Conservation (phyloP, 2,797 vertebrate species). For the Pachyuromys duprasi region DNA sequence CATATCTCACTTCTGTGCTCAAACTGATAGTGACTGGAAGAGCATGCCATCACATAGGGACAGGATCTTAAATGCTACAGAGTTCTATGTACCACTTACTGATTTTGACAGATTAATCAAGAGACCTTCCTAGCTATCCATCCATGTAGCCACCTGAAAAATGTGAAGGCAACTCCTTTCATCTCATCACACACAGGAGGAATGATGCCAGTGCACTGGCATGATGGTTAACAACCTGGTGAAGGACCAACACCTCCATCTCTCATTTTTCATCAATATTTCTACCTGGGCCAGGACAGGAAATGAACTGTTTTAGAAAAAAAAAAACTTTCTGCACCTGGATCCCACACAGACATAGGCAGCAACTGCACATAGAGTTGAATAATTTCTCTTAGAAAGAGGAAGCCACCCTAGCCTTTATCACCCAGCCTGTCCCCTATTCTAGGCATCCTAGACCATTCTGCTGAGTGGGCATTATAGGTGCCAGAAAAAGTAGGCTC, state of each 20-base stretch:
- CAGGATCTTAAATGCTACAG: slow-evolving; percentile 8
- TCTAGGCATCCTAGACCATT: slow-evolving; percentile 48
- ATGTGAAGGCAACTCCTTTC: slow-evolving; percentile 72
- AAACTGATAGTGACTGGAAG: slow-evolving; percentile 74
- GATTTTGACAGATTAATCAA: slow-evolving; percentile 65
- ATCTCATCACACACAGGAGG: slow-evolving; percentile 66
- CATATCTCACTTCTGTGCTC: slow-evolving; percentile 65
- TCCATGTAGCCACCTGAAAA: slow-evolving; percentile 48
- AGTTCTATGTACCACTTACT: slow-evolving; percentile 34
- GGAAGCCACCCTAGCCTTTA: slow-evolving; percentile 54
- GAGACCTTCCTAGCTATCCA: slow-evolving; percentile 10
- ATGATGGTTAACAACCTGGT: slow-evolving; percentile 7
- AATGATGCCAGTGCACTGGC: not conserved
- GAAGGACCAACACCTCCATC: slow-evolving; percentile 47
- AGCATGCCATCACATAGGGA: slow-evolving; percentile 42
- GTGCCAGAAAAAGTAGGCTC: slow-evolving; percentile 55
- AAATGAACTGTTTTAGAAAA: slow-evolving; percentile 17
- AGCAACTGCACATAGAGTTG: slow-evolving; percentile 6
- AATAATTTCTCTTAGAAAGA: slow-evolving; percentile 54
- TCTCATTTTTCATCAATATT: slow-evolving; percentile 60
- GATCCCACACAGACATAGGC: slow-evolving; percentile 42
- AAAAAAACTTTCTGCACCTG: not conserved
- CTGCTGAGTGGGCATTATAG: slow-evolving; percentile 51
- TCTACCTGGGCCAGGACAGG: slow-evolving; percentile 17
- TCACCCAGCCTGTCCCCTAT: not conserved